Conservation (phyloP, 2,797 vertebrate species). For the Xenopus petersii region DNA sequence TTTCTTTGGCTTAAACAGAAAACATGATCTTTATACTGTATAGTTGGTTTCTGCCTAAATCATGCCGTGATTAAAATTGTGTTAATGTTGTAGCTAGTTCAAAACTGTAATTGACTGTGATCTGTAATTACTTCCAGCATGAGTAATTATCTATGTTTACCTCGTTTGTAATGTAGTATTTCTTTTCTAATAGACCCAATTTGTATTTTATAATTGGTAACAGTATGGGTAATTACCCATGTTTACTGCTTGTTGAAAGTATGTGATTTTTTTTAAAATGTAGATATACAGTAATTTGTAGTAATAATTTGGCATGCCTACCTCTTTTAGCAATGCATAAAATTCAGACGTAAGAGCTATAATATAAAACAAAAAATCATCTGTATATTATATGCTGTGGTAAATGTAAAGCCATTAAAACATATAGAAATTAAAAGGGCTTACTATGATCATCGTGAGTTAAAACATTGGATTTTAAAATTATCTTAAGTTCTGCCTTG, state of each 20-base stretch:
- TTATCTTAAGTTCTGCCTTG: too few relatives aligned
- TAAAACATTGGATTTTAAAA: too few relatives aligned
- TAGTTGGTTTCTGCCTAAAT: conserved; percentile 19
- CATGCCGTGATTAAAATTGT: conserved; percentile 11
- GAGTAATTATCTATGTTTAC: conserved; percentile 44
- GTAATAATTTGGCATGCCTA: conserved; percentile 40
- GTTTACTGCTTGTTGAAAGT: conserved; percentile 34
- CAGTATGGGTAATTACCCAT: conserved; percentile 44
- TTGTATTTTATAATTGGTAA: conserved; percentile 44
- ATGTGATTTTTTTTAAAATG: conserved; percentile 26
- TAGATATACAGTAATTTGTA: conserved; percentile 45
- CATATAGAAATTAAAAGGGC: background rate
- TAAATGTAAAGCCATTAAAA: background rate
- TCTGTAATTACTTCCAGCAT: conserved; percentile 42
- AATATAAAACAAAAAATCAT: background rate
- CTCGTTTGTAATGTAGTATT: conserved; percentile 39
- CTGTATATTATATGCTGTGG: too few relatives aligned
- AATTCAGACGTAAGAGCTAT: conserved; percentile 7
- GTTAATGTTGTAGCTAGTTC: conserved; percentile 22
- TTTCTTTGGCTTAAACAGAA: background rate
- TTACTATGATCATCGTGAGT: background rate
- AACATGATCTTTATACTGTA: background rate
- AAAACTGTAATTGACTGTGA: conserved; percentile 40
- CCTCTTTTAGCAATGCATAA: conserved; percentile 26
- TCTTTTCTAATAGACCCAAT: conserved; percentile 43